Evolutionary conservation across 1,140 invertebrate genomes (phyloP), one percentile per base, ranked within the genome.

Genomic region (Drosophila grimshawi): DNA sequence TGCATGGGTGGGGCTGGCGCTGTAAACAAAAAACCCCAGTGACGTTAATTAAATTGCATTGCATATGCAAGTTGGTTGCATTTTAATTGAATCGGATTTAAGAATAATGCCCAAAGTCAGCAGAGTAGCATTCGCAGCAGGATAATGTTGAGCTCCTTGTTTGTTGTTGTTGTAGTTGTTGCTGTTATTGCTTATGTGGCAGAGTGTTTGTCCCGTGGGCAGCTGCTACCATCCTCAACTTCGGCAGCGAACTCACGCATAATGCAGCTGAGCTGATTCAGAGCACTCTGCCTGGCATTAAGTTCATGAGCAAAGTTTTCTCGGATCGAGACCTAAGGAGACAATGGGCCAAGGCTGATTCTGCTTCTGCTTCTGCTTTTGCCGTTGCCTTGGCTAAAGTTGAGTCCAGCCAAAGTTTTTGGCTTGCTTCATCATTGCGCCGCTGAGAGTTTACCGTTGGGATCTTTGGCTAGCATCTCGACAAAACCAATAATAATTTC

Each of bases 71-170:
- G 77, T 80, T 89, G 85, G 73, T 76, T 89, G 80, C 83, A 78
- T 88, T 88, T 88, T 88, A 88, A 88, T 88, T 88, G 83, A 81
- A 88, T 88, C 85, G 83, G 83, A 88, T 88, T 88, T 88, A 88
- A 88, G 83, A 83, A 88, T 88, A 88, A 88, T 83, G 73, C 76
- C 63, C 85, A 88, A 88, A 89, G 85, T 89, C 82, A 86, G 63
- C 82, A 80, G 74, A 59, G 61, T 59, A 69, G 51, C 55, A 46
- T 59, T 35, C 51, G 56, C 48, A 52, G 33, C 61, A 19, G 33
- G n/a, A 59, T 59, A 43, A 43, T 48, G 57, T 4, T 43, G 7
- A 43, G 37, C 19, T 56, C 51, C 19, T 5, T 4, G 3, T 33
- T 33, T 33, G 33, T 33, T 32, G 5, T 5, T 6, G 53, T n/a